Conservation (phyloP, 2,113 vertebrate genomes). For the Glareola pratincola region DNA sequence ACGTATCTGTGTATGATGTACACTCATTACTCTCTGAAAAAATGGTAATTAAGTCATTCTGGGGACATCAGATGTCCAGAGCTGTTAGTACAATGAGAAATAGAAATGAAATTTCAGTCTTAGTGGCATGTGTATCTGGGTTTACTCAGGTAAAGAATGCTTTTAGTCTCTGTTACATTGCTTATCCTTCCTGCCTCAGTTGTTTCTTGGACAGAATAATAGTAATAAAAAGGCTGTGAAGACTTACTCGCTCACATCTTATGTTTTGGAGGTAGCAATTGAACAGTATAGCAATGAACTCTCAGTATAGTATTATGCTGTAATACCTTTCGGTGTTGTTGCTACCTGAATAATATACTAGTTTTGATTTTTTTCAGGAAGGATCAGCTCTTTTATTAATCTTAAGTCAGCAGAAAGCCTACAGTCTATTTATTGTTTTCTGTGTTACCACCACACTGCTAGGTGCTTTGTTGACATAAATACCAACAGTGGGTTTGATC, state of each 20-base stretch:
- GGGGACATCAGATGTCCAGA: neutral
- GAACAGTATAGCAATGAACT: neutral
- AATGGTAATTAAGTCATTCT: neutral
- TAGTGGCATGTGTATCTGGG: neutral
- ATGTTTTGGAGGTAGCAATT: neutral
- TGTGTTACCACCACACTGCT: neutral
- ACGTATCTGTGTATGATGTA: neutral
- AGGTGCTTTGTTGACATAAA: neutral
- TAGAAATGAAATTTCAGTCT: neutral
- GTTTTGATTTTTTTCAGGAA: constrained; percentile 17
- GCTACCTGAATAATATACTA: constrained; percentile 25
- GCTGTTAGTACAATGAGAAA: neutral
- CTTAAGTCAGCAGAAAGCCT: constrained; percentile 31
- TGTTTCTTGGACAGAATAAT: neutral
- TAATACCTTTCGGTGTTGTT: neutral
- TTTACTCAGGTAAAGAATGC: neutral
- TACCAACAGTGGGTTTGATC: neutral
- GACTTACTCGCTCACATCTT: neutral
- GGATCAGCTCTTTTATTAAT: constrained; percentile 42
- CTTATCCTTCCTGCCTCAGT: neutral
- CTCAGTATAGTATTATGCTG: neutral
- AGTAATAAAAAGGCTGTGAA: neutral
- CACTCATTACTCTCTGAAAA: neutral
- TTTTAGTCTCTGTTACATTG: neutral
- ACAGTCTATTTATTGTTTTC: neutral